Evolutionary conservation across 2,113 vertebrate species (phyloP).

Genomic region (Pongo abelii): DNA sequence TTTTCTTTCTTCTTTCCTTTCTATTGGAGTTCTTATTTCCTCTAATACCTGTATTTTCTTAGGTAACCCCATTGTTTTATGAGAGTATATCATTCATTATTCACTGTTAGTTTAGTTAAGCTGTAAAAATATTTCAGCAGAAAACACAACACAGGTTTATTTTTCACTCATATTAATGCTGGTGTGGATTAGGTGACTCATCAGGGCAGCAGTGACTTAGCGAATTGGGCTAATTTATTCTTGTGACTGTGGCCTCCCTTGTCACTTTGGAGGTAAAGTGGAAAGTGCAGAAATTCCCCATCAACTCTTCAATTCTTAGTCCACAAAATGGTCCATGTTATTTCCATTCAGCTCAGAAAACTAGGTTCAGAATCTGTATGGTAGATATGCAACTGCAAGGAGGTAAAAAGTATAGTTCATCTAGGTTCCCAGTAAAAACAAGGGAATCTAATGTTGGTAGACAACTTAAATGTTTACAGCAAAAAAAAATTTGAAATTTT

Average conservation of each 20-base stretch:
- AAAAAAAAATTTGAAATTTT: neutral
- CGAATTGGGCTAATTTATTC: neutral
- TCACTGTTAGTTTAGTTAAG: neutral
- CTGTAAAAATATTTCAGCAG: neutral
- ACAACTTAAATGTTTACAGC: neutral
- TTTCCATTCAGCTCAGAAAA: neutral
- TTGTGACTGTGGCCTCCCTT: neutral
- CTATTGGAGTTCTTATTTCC: neutral
- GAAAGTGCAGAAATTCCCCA: neutral
- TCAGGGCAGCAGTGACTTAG: neutral
- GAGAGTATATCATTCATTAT: neutral
- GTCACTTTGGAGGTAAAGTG: neutral
- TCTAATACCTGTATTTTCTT: neutral
- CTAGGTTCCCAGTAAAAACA: neutral
- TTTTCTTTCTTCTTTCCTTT: neutral
- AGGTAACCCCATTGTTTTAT: neutral
- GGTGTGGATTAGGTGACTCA: no score
- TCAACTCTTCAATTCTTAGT: neutral
- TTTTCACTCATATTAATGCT: neutral
- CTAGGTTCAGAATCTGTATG: neutral
- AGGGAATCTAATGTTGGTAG: neutral
- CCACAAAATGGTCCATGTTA: neutral
- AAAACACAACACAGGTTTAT: neutral
- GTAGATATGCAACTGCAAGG: neutral
- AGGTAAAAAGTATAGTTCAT: neutral